Evolutionary conservation across 37 sponge, comb jelly and placozoan genomes (phyloP), one percentile per base, ranked within the genome.

Genomic region (Trichoplax adhaerens): DNA sequence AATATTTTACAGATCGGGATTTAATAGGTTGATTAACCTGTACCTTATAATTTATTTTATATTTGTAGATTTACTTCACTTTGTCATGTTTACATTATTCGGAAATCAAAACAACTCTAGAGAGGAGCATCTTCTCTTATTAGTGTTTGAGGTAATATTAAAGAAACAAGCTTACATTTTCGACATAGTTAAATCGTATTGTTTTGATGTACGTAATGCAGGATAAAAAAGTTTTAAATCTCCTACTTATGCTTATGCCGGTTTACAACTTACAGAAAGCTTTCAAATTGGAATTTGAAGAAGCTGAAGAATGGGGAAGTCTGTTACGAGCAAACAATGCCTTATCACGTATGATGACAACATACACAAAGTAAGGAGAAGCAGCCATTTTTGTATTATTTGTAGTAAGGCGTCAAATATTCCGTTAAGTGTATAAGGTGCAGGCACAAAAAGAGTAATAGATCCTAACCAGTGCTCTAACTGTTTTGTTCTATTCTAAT

Each of bases 341-440:
- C 46, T 85, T 91, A 67, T 88, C 93, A 7, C 80, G 88, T 48
- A 91, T 91, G 93, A 91, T 91, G 93, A 91, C 93, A 52, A 84
- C 80, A 7, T 91, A 91, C 79, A 88, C 87, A 56, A 81, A 86
- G 83, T 86, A 69, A 7, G 47, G 29, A 29, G 29, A 29, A 29
- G 29, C 29, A 29, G 29, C 29, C 29, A 29, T 29, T 29, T 29
- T 29, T 29, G 29, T 29, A 29, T 29, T 29, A 29, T 29, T 29
- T 29, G 29, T 29, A 29, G 29, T 29, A 29, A 29, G 29, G 29
- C 29, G 29, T 29, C 29, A 29, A 29, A 29, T 29, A 29, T 29
- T 29, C 29, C 29, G 29, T 29, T 29, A 29, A 29, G 29, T 29
- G 29, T 29, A 29, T 29, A 29, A 29, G 29, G 29, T 29, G 29